Conservation (phyloP, 2,113 vertebrate genomes). For the Addax nasomaculatus region DNA sequence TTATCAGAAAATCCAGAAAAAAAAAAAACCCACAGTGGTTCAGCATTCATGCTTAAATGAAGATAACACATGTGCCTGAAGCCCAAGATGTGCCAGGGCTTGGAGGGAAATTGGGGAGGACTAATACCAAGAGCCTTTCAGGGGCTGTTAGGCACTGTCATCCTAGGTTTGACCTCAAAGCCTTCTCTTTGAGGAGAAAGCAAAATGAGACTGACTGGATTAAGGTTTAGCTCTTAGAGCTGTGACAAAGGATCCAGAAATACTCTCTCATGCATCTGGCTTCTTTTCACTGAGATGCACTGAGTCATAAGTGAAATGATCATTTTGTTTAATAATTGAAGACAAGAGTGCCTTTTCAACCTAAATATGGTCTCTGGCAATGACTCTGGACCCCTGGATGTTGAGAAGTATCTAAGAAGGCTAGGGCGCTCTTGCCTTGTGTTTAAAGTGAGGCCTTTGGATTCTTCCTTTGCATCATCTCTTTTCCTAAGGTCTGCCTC, state of each 20-base stretch:
- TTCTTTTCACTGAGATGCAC: neutral
- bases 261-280: neutral
- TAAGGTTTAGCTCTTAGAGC: neutral
- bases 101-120: constrained; percentile 23
- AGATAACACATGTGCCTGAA: constrained; percentile 62
- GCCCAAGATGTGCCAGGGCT: constrained; percentile 36
- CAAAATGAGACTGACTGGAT: neutral
- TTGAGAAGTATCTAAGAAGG: neutral
- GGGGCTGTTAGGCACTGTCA: neutral
- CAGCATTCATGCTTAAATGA: constrained; percentile 61
- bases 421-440: neutral
- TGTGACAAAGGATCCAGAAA: neutral
- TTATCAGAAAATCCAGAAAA: constrained; percentile 54
- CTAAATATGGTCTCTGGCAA: neutral
- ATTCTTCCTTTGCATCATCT: neutral
- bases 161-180: neutral
- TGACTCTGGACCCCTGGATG: neutral
- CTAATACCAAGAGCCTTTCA: neutral
- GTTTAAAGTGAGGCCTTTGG: neutral
- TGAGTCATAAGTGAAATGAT: neutral
- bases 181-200: neutral
- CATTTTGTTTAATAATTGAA: neutral
- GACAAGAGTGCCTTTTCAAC: neutral
- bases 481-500: neutral
- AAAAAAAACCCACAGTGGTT: constrained; percentile 19